A percentile compares a stretch with the other conserved stretches of the same genome.
phyloP scores from a whole-genome alignment of 2,113 vertebrate genomes.

The Toxotes jaculatrix region DNA sequence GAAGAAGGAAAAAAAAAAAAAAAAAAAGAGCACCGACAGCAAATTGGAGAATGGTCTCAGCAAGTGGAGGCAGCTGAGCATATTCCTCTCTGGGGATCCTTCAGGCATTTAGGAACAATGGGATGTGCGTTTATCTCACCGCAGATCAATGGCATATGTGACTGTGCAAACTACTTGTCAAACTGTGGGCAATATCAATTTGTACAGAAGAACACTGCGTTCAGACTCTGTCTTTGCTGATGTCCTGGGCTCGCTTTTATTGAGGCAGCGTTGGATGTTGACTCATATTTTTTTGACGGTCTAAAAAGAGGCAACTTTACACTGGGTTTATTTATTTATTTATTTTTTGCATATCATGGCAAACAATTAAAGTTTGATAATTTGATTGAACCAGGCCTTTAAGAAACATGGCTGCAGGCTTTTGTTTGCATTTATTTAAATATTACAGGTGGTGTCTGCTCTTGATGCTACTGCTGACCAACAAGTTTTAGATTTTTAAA shows the following conservation, averaged over 20 bases:
- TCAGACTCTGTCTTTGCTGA: conserved; percentile 10
- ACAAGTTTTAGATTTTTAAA: not conserved
- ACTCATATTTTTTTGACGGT: not conserved
- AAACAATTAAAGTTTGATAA: not conserved
- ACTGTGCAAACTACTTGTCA: conserved; percentile 39
- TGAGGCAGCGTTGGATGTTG: not conserved
- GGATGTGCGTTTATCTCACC: conserved; percentile 49
- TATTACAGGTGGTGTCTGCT: not conserved
- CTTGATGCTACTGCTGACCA: not conserved
- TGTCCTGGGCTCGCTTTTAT: not conserved
- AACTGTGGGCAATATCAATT: conserved; percentile 15
- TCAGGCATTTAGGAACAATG: conserved; percentile 39
- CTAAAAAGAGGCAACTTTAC: not conserved
- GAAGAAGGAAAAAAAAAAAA: not conserved
- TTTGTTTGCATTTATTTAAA: not conserved
- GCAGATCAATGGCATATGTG: conserved; percentile 51
- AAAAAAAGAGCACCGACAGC: not conserved
- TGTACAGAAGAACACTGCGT: not conserved
- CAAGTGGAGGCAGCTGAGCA: conserved; percentile 14
- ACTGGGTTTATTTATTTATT: not conserved
- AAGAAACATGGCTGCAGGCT: not conserved
- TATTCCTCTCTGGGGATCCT: conserved; percentile 24
- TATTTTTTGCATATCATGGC: not conserved
- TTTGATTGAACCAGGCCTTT: too few relatives aligned
- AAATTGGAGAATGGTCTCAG: conserved; percentile 18